Percentiles rank a stretch among this genome's conserved stretches.
These are phyloP conservation scores for Synergus umbraculus DNA, from an alignment of 2,888 invertebrate species.

Conservation along the genomic window DNA sequence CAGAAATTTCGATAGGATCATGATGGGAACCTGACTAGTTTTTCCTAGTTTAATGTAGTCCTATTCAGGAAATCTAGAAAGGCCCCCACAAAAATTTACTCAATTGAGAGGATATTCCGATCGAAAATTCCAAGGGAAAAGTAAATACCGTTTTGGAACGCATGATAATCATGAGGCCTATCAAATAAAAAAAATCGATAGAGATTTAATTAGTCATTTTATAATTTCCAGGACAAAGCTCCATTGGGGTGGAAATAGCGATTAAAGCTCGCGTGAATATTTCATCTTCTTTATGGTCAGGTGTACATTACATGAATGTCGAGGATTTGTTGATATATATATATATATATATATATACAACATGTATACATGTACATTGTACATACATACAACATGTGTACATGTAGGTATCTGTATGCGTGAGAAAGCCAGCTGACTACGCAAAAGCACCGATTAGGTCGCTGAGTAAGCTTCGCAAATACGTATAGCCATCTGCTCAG, in stretches of 20 bases:
- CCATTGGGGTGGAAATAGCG: slow-evolving; percentile 36
- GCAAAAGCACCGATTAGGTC: slow-evolving; percentile 8
- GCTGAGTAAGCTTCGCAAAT: slow-evolving; percentile 1
- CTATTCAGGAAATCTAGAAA: too few species aligned
- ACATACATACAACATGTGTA: background rate
- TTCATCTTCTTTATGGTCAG: slow-evolving; percentile 19
- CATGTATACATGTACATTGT: too few species aligned
- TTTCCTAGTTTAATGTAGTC: too few species aligned
- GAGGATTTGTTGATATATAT: background rate
- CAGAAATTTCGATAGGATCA: too few species aligned
- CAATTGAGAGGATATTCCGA: background rate
- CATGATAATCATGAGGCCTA: too few species aligned
- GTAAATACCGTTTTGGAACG: background rate
- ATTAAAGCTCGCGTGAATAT: slow-evolving; percentile 44
- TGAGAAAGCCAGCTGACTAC: background rate
- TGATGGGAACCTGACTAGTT: too few species aligned
- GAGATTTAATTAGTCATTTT: background rate
- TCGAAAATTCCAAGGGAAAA: background rate
- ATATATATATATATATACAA: background rate
- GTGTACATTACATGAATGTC: background rate
- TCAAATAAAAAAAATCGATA: background rate
- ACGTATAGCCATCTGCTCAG: background rate
- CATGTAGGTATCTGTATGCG: background rate
- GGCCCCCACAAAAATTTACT: background rate
- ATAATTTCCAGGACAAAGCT: background rate